Conservation (phyloP, 53 echinoderm and acorn worm species). For the Hippasteria phrygiana region DNA sequence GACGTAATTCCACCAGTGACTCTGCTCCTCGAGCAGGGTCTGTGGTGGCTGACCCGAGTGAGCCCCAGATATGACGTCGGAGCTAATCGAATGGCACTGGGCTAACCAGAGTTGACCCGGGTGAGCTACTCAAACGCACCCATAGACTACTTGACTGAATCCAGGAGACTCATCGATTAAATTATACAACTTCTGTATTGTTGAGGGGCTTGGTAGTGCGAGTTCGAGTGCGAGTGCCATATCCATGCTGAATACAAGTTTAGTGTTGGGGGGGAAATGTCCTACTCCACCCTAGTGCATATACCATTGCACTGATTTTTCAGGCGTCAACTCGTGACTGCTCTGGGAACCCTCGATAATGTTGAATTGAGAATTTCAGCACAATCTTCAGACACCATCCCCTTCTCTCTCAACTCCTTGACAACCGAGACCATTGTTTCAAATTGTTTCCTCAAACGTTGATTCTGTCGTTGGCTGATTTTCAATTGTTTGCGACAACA, state of each 20-base stretch:
- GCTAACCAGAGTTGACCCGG: no score
- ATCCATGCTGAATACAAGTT: conserved; percentile 24
- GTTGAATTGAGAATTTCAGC: background rate
- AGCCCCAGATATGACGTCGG: no score
- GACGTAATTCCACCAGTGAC: no score
- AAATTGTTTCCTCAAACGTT: background rate
- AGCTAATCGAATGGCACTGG: no score
- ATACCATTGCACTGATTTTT: background rate
- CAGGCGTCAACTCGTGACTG: background rate
- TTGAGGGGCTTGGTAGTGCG: conserved; percentile 1
- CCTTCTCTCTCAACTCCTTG: background rate
- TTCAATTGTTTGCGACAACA: background rate
- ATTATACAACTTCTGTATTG: conserved; percentile 16
- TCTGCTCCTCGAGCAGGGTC: no score
- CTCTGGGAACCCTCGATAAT: background rate
- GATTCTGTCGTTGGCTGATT: background rate
- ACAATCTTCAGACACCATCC: conserved; percentile 2
- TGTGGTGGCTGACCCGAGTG: no score
- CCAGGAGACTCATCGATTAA: conserved; percentile 5
- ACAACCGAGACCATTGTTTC: background rate
- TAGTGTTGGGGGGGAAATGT: background rate
- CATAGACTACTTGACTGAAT: conserved; percentile 4
- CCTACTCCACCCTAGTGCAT: background rate
- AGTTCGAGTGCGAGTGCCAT: background rate
- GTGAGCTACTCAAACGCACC: no score